Base-by-base conservation (phyloP, 2,113 vertebrate genomes). In the Heterochromis multidens region DNA sequence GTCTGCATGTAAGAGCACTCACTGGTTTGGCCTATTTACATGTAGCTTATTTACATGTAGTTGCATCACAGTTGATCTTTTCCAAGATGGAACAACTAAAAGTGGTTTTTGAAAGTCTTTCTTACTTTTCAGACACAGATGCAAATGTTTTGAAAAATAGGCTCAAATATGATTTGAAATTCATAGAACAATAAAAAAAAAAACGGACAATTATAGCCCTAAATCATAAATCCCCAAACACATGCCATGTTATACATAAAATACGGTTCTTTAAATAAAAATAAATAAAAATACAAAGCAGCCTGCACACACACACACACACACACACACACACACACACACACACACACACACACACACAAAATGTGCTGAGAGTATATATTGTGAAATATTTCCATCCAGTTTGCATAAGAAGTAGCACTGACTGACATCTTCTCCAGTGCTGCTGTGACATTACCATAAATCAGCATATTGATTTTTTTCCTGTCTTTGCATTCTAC, bases 381-480 rank as follows among this genome's bases (percentile, higher is more conserved):
- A 0, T 23, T 58, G 21, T 29, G 57, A 52, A 60, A 54, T 43
- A 13, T 54, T 67, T 57, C 13, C 54, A 10, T 70, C 23, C 27
- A 14, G 27, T 87, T 77, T 80, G 70, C 80, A 87, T 79, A 80
- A 23, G 5, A 62, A 86, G 31, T 1, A 58, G 54, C 40, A 29
- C 8, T 79, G 88, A 83, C 52, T 85, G 86, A 87, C 87, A 82
- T 43, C 19, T 25, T 40, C 80, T 43, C 57, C 6, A 4, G 2
- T 2, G 76, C 65, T 52, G 49, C 54, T 37, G 16, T 31, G 5
- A 40, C 65, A 92, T 88, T 88, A 87, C 16, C 80, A 83, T 91
- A 86, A 86, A 90, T 82, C 77, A 83, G 59, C 80, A 88, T 67
- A 80, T 77, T 83, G 25, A 90, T 80, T 58, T 33, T 29, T 65